phyloP scores from a whole-genome alignment of 2,888 invertebrate genomes.

The Caenorhabditis sp. region DNA sequence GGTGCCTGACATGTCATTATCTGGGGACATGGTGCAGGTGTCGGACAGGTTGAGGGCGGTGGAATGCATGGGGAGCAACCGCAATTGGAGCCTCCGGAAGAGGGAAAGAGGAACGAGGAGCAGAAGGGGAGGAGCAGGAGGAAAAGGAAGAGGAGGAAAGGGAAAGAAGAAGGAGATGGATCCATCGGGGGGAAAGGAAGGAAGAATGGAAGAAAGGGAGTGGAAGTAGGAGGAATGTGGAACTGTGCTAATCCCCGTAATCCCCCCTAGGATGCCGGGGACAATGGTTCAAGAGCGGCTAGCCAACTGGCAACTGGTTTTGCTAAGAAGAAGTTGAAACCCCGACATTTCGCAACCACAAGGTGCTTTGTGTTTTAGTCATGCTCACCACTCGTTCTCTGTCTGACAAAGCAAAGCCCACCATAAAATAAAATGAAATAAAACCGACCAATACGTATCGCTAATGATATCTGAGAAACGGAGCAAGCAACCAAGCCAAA shows the following conservation, averaged over 20 bases:
- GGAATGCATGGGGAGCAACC: conserved; percentile 55
- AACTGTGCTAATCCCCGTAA: conserved; percentile 58
- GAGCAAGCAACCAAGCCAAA: too few relatives aligned
- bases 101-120: conserved; percentile 42
- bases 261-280: too few relatives aligned
- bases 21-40: conserved; percentile 46
- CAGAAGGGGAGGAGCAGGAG: not conserved
- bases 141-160: conserved; percentile 17
- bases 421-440: too few relatives aligned
- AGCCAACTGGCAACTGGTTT: too few relatives aligned
- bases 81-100: conserved; percentile 48
- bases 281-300: too few relatives aligned
- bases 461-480: too few relatives aligned
- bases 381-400: too few relatives aligned
- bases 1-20: conserved; percentile 44
- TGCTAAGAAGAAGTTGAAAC: too few relatives aligned
- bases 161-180: conserved; percentile 11
- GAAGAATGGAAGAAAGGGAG: not conserved
- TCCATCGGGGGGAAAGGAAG: conserved; percentile 48
- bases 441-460: too few relatives aligned
- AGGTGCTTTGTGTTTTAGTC: too few relatives aligned
- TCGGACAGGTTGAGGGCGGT: conserved; percentile 49
- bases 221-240: conserved; percentile 22
- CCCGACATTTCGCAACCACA: too few relatives aligned
- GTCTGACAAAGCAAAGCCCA: too few relatives aligned